These are phyloP conservation scores for Cinclus mexicanus DNA, from an alignment of 2,113 vertebrate species.

Conservation along the genomic window DNA sequence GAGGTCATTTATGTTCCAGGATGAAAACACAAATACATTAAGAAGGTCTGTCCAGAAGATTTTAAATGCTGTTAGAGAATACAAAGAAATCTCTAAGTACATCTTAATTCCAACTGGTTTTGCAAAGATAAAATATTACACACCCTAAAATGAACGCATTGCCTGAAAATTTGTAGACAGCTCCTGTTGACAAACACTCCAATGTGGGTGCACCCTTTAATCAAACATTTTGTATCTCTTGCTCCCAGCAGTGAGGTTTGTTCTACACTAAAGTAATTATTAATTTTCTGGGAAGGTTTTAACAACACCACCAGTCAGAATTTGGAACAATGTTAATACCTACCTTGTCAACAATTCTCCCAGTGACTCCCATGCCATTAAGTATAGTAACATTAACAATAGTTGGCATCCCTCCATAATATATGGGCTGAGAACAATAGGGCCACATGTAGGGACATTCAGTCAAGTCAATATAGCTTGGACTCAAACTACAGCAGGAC, in stretches of 20 bases:
- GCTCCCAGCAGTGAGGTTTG: not conserved
- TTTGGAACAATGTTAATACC: not conserved
- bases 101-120: not conserved
- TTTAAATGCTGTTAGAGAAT: not conserved
- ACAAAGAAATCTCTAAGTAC: not conserved
- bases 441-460: conserved; percentile 99
- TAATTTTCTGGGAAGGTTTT: not conserved
- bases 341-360: conserved; percentile 95
- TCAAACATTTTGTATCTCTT: not conserved
- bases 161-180: not conserved
- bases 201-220: not conserved
- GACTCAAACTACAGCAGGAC: conserved; percentile 84
- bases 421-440: conserved; percentile 98
- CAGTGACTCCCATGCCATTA: conserved; percentile 98
- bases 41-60: not conserved
- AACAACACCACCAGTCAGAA: not conserved
- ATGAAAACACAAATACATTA: not conserved
- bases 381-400: conserved; percentile 97
- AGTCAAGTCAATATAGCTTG: conserved; percentile 95
- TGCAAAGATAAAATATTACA: not conserved
- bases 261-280: not conserved
- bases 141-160: not conserved
- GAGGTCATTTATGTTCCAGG: not conserved
- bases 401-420: conserved; percentile 98
- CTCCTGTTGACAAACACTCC: not conserved